A percentile compares a stretch with the other conserved stretches of the same genome.
phyloP scores from a whole-genome alignment of 2,113 vertebrate species.

The Oreochromis niloticus region DNA sequence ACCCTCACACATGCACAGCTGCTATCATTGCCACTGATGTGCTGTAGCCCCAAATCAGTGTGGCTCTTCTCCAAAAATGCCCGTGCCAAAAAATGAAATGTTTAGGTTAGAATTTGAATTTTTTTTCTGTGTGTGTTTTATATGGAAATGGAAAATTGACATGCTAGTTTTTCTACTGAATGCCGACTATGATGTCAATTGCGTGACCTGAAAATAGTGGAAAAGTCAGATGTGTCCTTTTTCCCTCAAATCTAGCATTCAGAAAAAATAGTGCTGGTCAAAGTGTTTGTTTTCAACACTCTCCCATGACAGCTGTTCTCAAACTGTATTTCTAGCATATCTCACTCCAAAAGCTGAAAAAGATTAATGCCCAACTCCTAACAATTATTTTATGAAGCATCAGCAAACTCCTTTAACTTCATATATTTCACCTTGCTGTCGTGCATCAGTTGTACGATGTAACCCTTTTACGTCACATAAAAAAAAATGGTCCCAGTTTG shows the following conservation, averaged over 20 bases:
- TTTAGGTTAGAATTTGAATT: neutral
- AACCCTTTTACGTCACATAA: neutral
- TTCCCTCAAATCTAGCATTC: neutral
- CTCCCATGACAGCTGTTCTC: neutral
- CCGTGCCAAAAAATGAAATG: neutral
- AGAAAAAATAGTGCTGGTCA: neutral
- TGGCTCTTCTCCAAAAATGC: neutral
- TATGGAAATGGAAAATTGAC: neutral
- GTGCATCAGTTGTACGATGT: neutral
- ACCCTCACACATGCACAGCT: neutral
- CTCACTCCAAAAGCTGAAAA: neutral
- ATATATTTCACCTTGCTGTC: neutral
- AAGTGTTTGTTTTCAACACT: neutral
- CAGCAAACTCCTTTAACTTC: neutral
- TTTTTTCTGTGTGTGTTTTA: neutral
- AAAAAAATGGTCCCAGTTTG: neutral
- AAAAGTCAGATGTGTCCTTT: neutral
- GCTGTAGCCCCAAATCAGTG: neutral
- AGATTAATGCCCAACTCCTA: neutral
- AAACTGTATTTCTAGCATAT: neutral
- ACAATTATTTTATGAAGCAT: neutral
- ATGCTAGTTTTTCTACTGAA: neutral
- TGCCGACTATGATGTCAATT: neutral
- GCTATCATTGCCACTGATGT: neutral
- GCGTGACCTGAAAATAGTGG: neutral